Conservation (phyloP, 2,113 vertebrate genomes). For the Callocephalon fimbriatum region DNA sequence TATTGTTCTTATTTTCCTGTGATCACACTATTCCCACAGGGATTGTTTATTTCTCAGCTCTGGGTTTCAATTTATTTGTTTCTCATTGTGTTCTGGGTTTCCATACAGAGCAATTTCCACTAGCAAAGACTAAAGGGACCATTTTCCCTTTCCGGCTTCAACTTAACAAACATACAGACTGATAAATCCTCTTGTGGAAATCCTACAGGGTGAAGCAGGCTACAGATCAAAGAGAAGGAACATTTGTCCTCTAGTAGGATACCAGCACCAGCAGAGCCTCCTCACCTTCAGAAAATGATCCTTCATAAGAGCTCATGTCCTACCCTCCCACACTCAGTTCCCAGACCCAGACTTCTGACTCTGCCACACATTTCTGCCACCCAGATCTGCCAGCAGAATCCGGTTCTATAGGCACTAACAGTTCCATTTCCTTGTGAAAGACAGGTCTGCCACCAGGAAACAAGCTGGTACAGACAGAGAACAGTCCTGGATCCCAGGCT, state of each 20-base stretch:
- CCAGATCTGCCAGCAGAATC: background rate
- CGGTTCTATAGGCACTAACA: background rate
- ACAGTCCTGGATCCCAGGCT: background rate
- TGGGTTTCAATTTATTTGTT: conserved; percentile 71
- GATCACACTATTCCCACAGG: conserved; percentile 60
- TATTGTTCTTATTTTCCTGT: conserved; percentile 63
- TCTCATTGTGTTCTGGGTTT: conserved; percentile 63
- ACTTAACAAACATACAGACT: conserved; percentile 59
- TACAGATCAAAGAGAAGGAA: conserved; percentile 65
- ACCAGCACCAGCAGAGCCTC: conserved; percentile 39
- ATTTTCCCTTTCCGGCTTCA: conserved; percentile 63
- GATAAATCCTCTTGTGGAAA: conserved; percentile 72
- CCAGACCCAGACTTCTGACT: conserved; percentile 18
- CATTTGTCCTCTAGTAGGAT: conserved; percentile 56
- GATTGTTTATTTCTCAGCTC: conserved; percentile 71
- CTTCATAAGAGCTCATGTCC: background rate
- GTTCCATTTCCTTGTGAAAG: background rate
- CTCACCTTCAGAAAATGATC: conserved; percentile 65
- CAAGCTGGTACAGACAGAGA: background rate
- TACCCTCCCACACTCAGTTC: background rate
- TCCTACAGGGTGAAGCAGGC: conserved; percentile 61
- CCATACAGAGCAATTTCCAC: conserved; percentile 67
- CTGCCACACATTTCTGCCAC: background rate
- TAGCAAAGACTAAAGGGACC: conserved; percentile 68
- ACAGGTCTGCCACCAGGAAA: background rate